Evolutionary conservation across 2,797 vertebrate genomes (phyloP), one percentile per base, ranked within the genome.

Genomic region (Oreochromis mossambicus): DNA sequence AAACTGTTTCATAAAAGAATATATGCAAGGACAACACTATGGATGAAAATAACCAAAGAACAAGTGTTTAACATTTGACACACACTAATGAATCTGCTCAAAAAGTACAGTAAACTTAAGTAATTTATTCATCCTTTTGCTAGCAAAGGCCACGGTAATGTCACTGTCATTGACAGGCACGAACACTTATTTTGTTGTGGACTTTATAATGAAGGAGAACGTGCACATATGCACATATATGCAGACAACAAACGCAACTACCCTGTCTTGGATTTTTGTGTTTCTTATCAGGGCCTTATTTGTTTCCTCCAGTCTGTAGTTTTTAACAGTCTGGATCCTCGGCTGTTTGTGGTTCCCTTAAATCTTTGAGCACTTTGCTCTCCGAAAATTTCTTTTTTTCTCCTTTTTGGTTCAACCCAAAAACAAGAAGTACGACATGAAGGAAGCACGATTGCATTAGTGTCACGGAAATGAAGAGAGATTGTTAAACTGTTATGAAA

Each of bases 11-110:
- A 15, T 87, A 89, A 89, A 87, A 87, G 87, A 91, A 93, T 95
- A 96, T 96, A 96, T 96, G 95, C 95, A 96, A 95, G 90, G 92
- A 95, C 85, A 93, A 91, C 78, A 91, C 93, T 92, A 94, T 92
- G 92, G 93, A 96, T 85, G 91, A 95, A 87, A 91, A 95, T 86
- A 95, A 96, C 96, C 96, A 97, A 97, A 97, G 96, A 97, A 95
- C 95, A 95, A 95, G 92, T 86, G 92, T 96, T 94, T 94, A 87
- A 93, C 92, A 92, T 75, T 50, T 89, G 87, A 95, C 90, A 88
- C 92, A 92, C 58, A 78, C 78, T 87, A 58, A 90, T 77, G 52
- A 87, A 89, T 92, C 78, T 86, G 80, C 92, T 92, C 63, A 68
- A 85, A 87, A 88, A 90, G 73, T 86, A 92, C 87, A 89, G 87